Evolutionary conservation across 2,797 vertebrate species (phyloP), one percentile per base, ranked within the genome.

Genomic region (Siniperca obscura): DNA sequence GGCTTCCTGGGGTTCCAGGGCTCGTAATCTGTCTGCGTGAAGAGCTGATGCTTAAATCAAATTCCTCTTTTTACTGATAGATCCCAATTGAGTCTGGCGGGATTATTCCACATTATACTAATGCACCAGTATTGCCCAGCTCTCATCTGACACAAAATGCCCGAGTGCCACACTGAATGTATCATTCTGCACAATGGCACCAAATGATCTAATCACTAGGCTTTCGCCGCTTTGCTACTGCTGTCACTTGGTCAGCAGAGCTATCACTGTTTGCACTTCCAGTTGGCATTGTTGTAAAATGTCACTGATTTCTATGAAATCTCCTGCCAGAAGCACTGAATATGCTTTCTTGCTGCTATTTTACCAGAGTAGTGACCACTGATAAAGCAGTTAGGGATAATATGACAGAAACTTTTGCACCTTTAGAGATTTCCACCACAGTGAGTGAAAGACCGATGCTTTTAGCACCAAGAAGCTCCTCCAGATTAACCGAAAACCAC

Each of bases 261-360:
- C 86, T 82, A 80, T 85, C 76, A 72, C 72, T 90, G 87, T 86
- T 90, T 84, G 71, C 78, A 76, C 68, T 83, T 90, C 87, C 87
- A 90, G 81, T 90, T 90, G 88, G 91, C 90, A 61, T 84, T 79
- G 80, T 86, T 76, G 71, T 82, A 65, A 77, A 93, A 91, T 88
- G 80, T 88, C 81, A 74, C 67, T 71, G 84, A 83, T 87, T 88
- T 78, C 69, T 82, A 80, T 80, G 81, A 90, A 85, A 85, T 79
- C 83, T 85, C 73, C 59, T 86, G 88, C 89, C 91, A 90, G 86
- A 82, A 87, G 85, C 79, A 48, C 68, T 81, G 83, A 92, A 86
- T 83, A 75, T 74, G 70, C 74, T 81, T 83, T 79, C 81, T 76
- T 71, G 86, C 77, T 86, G 90, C 92, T 91, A 93, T 92, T 90